Percentiles rank a stretch among this genome's conserved stretches.
Conservation (phyloP, 2,888 invertebrate species). For the Ecliptopera silaceata region DNA sequence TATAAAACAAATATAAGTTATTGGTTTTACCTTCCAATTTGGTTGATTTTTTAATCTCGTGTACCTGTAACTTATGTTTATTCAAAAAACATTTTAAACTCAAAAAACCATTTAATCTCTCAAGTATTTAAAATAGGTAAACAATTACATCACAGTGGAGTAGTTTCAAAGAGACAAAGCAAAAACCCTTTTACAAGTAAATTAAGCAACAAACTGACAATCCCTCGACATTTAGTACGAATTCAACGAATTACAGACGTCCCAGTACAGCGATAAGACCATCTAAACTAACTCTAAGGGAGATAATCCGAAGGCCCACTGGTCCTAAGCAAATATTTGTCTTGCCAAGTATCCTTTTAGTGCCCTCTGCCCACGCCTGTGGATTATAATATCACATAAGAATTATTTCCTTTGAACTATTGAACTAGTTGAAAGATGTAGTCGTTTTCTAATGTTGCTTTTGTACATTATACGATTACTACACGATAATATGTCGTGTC, state of each 20-base stretch:
- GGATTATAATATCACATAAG: slow-evolving; percentile 39
- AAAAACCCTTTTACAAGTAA: slow-evolving; percentile 2
- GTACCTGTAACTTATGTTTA: too few species aligned
- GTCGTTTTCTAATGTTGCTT: too few species aligned
- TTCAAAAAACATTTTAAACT: too few species aligned
- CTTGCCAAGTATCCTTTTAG: slow-evolving; percentile 42
- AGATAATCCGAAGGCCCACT: slow-evolving; percentile 45
- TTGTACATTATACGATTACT: too few species aligned
- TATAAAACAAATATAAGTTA: too few species aligned
- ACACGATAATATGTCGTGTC: too few species aligned
- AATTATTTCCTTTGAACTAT: slow-evolving; percentile 31
- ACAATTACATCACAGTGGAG: neutral
- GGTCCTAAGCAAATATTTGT: slow-evolving; percentile 50
- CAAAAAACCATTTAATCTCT: neutral
- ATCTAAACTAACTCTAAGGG: slow-evolving; percentile 36
- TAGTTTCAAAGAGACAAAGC: slow-evolving; percentile 1
- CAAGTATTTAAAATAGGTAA: neutral
- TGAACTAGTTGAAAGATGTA: too few species aligned
- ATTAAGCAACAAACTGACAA: slow-evolving; percentile 26
- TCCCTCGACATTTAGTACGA: slow-evolving; percentile 28
- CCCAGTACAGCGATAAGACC: slow-evolving; percentile 35
- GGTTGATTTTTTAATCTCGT: neutral
- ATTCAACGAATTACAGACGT: slow-evolving; percentile 31
- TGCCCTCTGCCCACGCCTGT: slow-evolving; percentile 37
- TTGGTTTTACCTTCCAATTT: too few species aligned